Evolutionary conservation across 2,888 invertebrate species (phyloP), one percentile per base, ranked within the genome.

Genomic region (Rugalucina vietnamica): DNA sequence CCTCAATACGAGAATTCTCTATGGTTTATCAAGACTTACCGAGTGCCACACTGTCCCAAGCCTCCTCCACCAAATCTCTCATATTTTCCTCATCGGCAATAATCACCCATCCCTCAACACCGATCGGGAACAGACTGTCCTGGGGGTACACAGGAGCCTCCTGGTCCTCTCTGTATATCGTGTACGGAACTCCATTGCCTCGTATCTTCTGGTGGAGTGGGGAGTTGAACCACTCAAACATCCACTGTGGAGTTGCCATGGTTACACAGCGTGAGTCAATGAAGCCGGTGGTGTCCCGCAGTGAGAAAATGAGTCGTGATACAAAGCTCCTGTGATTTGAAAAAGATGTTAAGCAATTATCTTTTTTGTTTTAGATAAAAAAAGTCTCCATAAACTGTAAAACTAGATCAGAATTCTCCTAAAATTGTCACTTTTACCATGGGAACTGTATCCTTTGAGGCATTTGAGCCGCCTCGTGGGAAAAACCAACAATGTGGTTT

Each of bases 321-420:
- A 87, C 81, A 36, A 72, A 34, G 24, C 82, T 73, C 65, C 87
- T 87, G 79, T n/a, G 79, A 85, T 27, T n/a, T n/a, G n/a, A n/a
- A n/a, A n/a, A n/a, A n/a, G n/a, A n/a, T n/a, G n/a, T n/a, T n/a
- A n/a, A n/a, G n/a, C n/a, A n/a, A n/a, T n/a, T n/a, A n/a, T n/a
- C n/a, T n/a, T n/a, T n/a, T n/a, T n/a, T n/a, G n/a, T n/a, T n/a
- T n/a, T n/a, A n/a, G n/a, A n/a, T n/a, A n/a, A n/a, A n/a, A n/a
- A n/a, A n/a, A n/a, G n/a, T n/a, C n/a, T n/a, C n/a, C n/a, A n/a
- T n/a, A n/a, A n/a, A n/a, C n/a, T n/a, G n/a, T n/a, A n/a, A n/a
- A n/a, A n/a, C n/a, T n/a, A n/a, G n/a, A n/a, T n/a, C n/a, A n/a
- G n/a, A n/a, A n/a, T n/a, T n/a, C n/a, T n/a, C n/a, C n/a, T n/a